These are phyloP conservation scores for Colaptes auratus DNA, from an alignment of 2,113 vertebrate genomes.

Conservation along the genomic window DNA sequence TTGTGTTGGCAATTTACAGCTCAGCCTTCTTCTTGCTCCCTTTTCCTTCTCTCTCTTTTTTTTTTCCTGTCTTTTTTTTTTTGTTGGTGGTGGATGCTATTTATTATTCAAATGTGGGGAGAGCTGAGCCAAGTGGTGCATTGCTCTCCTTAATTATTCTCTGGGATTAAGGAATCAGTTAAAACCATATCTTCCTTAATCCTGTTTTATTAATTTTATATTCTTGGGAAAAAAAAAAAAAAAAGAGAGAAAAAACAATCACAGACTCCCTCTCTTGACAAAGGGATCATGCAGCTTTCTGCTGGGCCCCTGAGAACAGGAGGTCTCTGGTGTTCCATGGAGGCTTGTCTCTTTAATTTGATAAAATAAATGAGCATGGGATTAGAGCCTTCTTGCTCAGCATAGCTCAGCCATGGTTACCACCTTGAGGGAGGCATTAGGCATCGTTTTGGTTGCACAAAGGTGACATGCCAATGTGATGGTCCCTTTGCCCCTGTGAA, in stretches of 20 bases:
- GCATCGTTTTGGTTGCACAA: neutral
- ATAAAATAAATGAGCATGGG: constrained; percentile 82
- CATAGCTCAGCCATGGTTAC: neutral
- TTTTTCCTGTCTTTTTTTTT: neutral
- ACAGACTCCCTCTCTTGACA: constrained; percentile 43
- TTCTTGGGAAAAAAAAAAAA: constrained; percentile 68
- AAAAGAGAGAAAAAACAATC: neutral
- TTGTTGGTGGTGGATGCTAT: neutral
- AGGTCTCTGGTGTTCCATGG: constrained; percentile 73
- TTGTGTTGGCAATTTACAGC: neutral
- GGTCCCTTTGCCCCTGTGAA: neutral
- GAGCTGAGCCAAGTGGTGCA: constrained; percentile 66
- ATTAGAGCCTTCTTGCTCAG: constrained; percentile 68
- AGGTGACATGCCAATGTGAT: fast-evolving
- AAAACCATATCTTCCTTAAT: constrained; percentile 78
- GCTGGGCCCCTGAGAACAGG: constrained; percentile 62
- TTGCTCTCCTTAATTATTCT: constrained; percentile 79
- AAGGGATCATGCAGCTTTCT: constrained; percentile 74
- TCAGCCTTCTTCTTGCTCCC: neutral
- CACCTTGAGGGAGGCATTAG: constrained; percentile 48
- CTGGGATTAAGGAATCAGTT: constrained; percentile 79
- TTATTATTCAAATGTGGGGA: constrained; percentile 74
- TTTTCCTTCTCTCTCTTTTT: neutral
- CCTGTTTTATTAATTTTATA: constrained; percentile 82
- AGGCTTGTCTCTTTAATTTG: constrained; percentile 77